Conservation (phyloP, 2,113 vertebrate genomes). For the Scortum barcoo region DNA sequence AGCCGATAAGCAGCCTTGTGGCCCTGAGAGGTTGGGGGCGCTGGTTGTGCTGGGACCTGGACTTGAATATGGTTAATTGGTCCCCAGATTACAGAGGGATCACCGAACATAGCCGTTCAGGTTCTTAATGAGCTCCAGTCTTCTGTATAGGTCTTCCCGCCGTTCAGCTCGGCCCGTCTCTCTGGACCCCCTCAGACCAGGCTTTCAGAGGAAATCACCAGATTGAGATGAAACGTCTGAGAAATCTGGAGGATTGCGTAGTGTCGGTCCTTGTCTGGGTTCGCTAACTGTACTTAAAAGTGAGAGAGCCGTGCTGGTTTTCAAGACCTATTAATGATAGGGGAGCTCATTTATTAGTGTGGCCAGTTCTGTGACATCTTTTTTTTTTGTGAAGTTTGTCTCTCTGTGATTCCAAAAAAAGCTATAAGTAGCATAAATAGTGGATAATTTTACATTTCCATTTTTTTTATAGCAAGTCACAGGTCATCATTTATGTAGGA, state of each 20-base stretch:
- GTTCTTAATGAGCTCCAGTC: constrained; percentile 78
- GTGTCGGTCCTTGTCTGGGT: not conserved
- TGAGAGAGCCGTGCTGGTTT: not conserved
- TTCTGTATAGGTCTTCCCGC: too few species aligned
- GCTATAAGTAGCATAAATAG: not conserved
- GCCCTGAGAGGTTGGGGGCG: constrained; percentile 24
- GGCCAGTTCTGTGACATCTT: not conserved
- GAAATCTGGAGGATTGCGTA: not conserved
- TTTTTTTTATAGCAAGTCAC: not conserved
- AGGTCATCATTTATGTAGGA: not conserved
- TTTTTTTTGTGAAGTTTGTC: not conserved
- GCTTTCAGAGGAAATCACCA: constrained; percentile 24
- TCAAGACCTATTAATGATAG: not conserved
- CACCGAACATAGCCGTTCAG: constrained; percentile 57
- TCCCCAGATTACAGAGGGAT: constrained; percentile 75
- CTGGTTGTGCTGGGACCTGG: constrained; percentile 27
- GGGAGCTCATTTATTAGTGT: not conserved
- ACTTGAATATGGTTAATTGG: constrained; percentile 79
- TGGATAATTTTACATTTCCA: not conserved
- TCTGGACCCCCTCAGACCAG: constrained; percentile 15
- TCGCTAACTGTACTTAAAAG: constrained; percentile 1
- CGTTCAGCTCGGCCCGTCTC: constrained; percentile 19
- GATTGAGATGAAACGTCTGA: constrained; percentile 14
- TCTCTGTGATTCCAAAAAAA: not conserved
- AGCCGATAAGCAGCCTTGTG: constrained; percentile 41